These are phyloP conservation scores for Pelosia muscerda DNA, from an alignment of 2,888 invertebrate genomes.

Conservation along the genomic window DNA sequence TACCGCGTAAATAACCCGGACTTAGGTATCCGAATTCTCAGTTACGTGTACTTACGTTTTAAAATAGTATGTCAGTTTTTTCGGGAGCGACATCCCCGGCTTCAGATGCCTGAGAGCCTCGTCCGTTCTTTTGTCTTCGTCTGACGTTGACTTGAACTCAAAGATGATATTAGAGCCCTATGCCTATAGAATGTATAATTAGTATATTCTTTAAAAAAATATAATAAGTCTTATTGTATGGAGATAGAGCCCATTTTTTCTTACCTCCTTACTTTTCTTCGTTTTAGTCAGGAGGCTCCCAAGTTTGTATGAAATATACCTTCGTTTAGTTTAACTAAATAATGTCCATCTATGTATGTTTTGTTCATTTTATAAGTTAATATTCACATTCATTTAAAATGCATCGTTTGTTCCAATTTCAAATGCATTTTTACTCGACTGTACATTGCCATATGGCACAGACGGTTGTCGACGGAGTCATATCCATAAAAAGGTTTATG, in stretches of 20 bases:
- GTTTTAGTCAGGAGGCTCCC: background rate
- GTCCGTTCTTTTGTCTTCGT: background rate
- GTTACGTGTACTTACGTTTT: too few relatives aligned
- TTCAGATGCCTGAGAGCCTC: background rate
- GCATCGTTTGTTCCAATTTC: slow-evolving; percentile 23
- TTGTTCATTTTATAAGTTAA: background rate
- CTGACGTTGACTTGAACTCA: background rate
- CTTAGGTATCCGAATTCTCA: too few relatives aligned
- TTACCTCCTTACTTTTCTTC: background rate
- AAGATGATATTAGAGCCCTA: background rate
- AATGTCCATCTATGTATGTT: too few relatives aligned
- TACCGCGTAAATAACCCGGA: too few relatives aligned
- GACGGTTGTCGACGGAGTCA: slow-evolving; percentile 72
- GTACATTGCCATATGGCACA: slow-evolving; percentile 80
- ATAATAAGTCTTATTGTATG: background rate
- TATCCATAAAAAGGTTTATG: slow-evolving; percentile 78
- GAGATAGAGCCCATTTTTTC: background rate
- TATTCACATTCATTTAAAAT: background rate
- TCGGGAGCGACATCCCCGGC: too few relatives aligned
- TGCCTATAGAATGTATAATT: too few relatives aligned
- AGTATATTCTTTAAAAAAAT: too few relatives aligned
- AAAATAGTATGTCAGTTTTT: too few relatives aligned
- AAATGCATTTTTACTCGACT: slow-evolving; percentile 54
- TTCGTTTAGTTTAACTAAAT: background rate
- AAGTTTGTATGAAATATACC: background rate